phyloP scores from a whole-genome alignment of 2,888 invertebrate genomes.

The Mythimna ferrago region DNA sequence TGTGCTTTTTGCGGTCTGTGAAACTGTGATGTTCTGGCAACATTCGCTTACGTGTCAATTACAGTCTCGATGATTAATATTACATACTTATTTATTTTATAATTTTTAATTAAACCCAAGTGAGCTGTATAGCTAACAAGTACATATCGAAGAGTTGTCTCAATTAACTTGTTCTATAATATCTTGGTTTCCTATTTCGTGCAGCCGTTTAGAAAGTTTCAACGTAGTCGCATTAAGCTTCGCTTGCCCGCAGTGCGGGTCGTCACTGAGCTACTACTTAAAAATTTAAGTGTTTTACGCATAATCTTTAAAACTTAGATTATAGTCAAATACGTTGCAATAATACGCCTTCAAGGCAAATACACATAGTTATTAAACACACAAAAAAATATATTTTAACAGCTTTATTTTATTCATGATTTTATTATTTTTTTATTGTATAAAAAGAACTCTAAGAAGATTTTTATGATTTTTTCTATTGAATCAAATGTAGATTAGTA shows the following conservation, averaged over 20 bases:
- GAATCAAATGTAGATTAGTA: constrained; percentile 75
- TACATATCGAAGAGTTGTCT: constrained; percentile 62
- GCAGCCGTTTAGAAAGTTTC: constrained; percentile 49
- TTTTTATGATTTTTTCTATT: constrained; percentile 76
- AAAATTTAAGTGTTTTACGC: constrained; percentile 72
- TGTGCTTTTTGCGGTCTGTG: constrained; percentile 69
- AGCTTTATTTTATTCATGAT: constrained; percentile 80
- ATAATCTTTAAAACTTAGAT: constrained; percentile 81
- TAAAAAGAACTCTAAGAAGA: constrained; percentile 71
- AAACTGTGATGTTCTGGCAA: constrained; percentile 42
- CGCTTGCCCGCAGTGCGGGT: constrained; percentile 38
- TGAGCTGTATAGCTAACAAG: constrained; percentile 52
- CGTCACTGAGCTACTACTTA: constrained; percentile 64
- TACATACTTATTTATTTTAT: constrained; percentile 28
- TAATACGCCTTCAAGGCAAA: constrained; percentile 85
- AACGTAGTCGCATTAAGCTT: constrained; percentile 43
- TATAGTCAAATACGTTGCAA: constrained; percentile 86
- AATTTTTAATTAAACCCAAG: constrained; percentile 24
- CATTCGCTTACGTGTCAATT: constrained; percentile 59
- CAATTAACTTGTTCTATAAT: constrained; percentile 51
- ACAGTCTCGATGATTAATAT: constrained; percentile 30
- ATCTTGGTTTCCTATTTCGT: constrained; percentile 54
- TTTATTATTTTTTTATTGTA: constrained; percentile 83
- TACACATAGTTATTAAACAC: constrained; percentile 66
- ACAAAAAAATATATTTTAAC: constrained; percentile 75